These are phyloP conservation scores for Ficedula albicollis DNA, from an alignment of 2,797 vertebrate species.

Conservation along the genomic window DNA sequence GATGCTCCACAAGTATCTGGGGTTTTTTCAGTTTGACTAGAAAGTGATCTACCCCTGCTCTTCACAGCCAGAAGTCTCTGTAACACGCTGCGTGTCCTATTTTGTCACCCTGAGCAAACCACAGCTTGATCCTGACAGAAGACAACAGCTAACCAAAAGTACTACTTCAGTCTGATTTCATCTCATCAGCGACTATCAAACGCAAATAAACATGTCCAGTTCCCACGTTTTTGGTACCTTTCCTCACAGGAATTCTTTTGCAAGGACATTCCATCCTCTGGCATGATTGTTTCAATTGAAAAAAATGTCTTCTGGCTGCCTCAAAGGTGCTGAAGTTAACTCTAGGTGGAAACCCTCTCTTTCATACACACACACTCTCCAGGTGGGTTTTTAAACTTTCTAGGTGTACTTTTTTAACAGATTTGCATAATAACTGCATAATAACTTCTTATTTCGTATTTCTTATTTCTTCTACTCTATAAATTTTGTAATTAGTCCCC, in stretches of 20 bases:
- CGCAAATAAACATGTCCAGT: neutral
- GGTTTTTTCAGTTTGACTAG: neutral
- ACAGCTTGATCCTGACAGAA: neutral
- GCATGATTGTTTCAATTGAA: accelerated
- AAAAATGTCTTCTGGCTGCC: neutral
- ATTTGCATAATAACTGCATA: neutral
- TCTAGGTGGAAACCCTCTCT: neutral
- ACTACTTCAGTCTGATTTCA: neutral
- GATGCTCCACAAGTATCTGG: neutral
- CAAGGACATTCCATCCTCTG: neutral
- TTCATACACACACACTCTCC: neutral
- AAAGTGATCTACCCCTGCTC: neutral
- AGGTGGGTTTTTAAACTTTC: neutral
- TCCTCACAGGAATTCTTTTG: neutral
- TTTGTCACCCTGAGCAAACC: neutral
- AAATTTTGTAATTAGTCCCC: neutral
- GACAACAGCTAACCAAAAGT: neutral
- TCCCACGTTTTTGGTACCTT: accelerated
- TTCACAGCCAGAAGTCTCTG: neutral
- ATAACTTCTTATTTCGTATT: neutral
- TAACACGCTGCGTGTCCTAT: neutral
- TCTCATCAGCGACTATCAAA: accelerated
- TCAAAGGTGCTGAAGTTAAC: neutral
- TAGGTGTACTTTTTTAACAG: neutral
- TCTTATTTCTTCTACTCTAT: neutral